phyloP scores from a whole-genome alignment of 2,113 vertebrate genomes.

The Osmerus mordax region DNA sequence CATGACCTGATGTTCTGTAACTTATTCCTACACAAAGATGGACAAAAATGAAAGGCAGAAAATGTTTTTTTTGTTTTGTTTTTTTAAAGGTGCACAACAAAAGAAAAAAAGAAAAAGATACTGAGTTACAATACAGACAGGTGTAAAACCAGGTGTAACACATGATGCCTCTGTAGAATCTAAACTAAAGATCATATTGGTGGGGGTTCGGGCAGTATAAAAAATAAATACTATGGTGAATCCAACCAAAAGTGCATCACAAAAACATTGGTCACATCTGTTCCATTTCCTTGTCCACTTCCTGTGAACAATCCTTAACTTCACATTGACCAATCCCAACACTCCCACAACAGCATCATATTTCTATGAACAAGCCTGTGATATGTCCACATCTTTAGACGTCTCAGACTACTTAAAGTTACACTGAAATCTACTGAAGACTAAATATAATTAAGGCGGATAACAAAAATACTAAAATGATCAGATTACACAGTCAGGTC shows the following conservation, averaged over 20 bases:
- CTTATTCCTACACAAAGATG: constrained; percentile 28
- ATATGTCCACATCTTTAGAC: constrained; percentile 11
- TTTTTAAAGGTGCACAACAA: constrained; percentile 4
- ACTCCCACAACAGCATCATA: not conserved
- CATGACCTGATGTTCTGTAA: constrained; percentile 50
- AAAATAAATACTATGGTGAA: constrained; percentile 56
- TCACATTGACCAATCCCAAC: constrained; percentile 7
- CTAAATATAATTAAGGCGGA: constrained; percentile 72
- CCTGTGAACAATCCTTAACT: constrained; percentile 23
- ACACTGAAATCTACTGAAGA: constrained; percentile 34
- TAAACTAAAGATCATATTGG: not conserved
- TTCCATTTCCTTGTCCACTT: constrained; percentile 16
- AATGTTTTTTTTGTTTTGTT: not conserved
- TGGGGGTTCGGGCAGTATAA: not conserved
- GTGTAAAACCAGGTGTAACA: not conserved
- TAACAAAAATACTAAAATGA: constrained; percentile 55
- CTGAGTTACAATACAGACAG: not conserved
- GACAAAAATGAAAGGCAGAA: constrained; percentile 25
- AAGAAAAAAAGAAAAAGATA: constrained; percentile 22
- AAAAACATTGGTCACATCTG: constrained; percentile 33
- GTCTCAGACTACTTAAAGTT: constrained; percentile 13
- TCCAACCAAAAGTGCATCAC: constrained; percentile 63
- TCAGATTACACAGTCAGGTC: constrained; percentile 40
- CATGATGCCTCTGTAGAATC: not conserved
- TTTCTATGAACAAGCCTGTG: constrained; percentile 15